Percentiles rank a stretch among this genome's conserved stretches.
Evolutionary conservation across 2,113 vertebrate species (phyloP).

Genomic region (Collichthys lucidus): DNA sequence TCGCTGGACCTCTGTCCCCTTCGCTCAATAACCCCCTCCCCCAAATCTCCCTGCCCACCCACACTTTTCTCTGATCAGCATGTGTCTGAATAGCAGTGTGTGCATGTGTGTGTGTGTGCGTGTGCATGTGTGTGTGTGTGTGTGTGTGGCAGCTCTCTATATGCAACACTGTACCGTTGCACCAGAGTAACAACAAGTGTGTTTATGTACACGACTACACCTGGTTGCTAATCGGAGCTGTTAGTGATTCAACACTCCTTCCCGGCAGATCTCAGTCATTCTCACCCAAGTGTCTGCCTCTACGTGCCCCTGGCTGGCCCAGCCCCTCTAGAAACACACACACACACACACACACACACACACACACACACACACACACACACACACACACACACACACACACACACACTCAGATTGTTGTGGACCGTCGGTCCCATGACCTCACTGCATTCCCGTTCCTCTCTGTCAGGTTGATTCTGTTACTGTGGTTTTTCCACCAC

Average conservation of each 20-base stretch:
- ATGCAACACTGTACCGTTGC: background rate
- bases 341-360: constrained; percentile 46
- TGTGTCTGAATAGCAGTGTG: constrained; percentile 55
- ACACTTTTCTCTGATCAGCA: constrained; percentile 50
- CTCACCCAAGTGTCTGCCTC: constrained; percentile 76
- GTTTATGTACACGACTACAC: constrained; percentile 38
- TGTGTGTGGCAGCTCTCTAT: constrained; percentile 2
- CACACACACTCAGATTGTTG: constrained; percentile 63
- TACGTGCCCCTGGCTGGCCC: constrained; percentile 65
- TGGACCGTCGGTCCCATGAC: constrained; percentile 76
- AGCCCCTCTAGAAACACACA: constrained; percentile 49
- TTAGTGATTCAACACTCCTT: constrained; percentile 72
- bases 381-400: constrained; percentile 50
- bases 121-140: too few species aligned
- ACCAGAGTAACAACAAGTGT: background rate
- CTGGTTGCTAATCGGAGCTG: constrained; percentile 53
- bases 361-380: constrained; percentile 21
- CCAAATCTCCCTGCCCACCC: constrained; percentile 60
- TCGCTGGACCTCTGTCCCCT: constrained; percentile 62
- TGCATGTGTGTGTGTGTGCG: too few species aligned
- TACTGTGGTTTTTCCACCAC: constrained; percentile 78
- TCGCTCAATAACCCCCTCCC: constrained; percentile 51
- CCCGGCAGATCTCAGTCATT: constrained; percentile 73
- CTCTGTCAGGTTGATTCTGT: constrained; percentile 81
- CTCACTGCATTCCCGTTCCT: constrained; percentile 78